Percentiles rank a stretch among this genome's conserved stretches.
These are phyloP conservation scores for Caenorhabditis sp. DNA, from an alignment of 2,888 invertebrate species.

Conservation along the genomic window DNA sequence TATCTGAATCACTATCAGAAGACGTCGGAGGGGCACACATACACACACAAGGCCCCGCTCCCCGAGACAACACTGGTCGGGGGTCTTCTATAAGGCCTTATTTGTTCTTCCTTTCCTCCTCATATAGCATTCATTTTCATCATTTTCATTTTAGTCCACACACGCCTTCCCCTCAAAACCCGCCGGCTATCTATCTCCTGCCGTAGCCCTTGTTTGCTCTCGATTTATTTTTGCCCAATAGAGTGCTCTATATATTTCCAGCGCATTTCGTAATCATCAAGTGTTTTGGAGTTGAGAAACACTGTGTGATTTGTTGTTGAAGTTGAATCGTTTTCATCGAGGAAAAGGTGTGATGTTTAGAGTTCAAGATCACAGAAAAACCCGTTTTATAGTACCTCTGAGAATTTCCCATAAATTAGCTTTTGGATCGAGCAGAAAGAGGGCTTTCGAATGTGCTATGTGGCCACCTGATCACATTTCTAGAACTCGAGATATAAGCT, in stretches of 20 bases:
- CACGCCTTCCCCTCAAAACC: not conserved
- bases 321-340: no score
- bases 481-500: no score
- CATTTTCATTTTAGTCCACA: conserved; percentile 22
- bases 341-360: no score
- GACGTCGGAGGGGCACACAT: conserved; percentile 24
- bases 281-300: not conserved
- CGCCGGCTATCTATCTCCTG: conserved; percentile 9
- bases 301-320: no score
- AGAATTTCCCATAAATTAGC: no score
- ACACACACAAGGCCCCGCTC: no score
- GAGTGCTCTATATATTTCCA: not conserved
- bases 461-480: no score
- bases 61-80: not conserved
- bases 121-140: conserved; percentile 9
- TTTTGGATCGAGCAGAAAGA: no score
- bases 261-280: conserved; percentile 21
- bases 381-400: no score
- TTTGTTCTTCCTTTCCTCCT: conserved; percentile 37
- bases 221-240: conserved; percentile 33
- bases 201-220: conserved; percentile 19
- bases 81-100: conserved; percentile 28
- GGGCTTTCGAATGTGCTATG: no score
- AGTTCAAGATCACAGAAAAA: no score
- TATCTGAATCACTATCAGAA: conserved; percentile 63